Base-by-base conservation (phyloP, 2,113 vertebrate species). In the Alectura lathami region DNA sequence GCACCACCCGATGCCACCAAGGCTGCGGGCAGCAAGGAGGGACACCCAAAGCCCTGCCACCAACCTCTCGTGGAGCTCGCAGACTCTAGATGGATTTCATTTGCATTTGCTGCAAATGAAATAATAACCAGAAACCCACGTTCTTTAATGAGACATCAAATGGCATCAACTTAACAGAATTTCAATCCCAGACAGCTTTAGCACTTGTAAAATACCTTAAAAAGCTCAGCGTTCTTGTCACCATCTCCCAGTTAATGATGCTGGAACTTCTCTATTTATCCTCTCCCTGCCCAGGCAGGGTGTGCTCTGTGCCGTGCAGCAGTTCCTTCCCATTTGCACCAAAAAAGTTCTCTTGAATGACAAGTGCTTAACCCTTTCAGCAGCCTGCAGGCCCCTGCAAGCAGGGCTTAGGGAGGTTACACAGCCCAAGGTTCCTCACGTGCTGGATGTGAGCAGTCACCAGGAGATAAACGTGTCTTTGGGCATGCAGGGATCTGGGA, bases 381-480 rank as follows among this genome's bases (percentile, higher is more conserved):
- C 36, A 40, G 13, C 36, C 22, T 86, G 15, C 36, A 74, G 64
- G 27, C 70, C 17, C 30, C 14, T 7, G 3, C 6, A 56, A 6
- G 62, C 22, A 56, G 56, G 67, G 13, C 50, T 21, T 0, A 0
- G 48, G 17, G 17, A 4, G 17, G 18, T 36, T 11, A 36, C 0
- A 6, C 13, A 64, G 43, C 64, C 29, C 51, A 22, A 0, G 0
- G 27, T 23, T 29, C 27, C 17, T 32, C 18, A 9, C 21, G 50
- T 11, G 53, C 53, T 43, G n/a, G 29, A 42, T 57, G 34, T 12
- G 42, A 60, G 50, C 2, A 6, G 20, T 12, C 13, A 66, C 34
- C 14, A 26, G 32, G 7, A 29, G 17, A 62, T n/a, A 62, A 62
- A 40, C 56, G 24, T 63, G 38, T 38, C 40, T 63, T 29, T 63